Base-by-base conservation (phyloP, 2,113 vertebrate genomes). In the Hiodon alosoides region DNA sequence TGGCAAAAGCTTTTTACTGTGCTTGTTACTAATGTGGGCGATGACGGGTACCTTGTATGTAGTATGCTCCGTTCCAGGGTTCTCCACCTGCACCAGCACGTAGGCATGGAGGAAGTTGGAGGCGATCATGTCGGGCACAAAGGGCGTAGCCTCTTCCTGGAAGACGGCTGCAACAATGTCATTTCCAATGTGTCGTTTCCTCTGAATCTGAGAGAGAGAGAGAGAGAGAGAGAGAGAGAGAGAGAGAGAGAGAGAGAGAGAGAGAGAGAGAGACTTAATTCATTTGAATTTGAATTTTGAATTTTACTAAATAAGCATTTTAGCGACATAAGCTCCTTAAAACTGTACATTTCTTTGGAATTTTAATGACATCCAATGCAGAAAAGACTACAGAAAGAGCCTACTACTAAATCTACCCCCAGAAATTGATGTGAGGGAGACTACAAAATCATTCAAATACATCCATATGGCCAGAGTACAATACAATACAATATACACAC, bases 91-190 rank as follows among this genome's bases (percentile, higher is more conserved):
- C 78, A 98, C 95, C 0, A 98, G 89, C 0, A 98, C 88, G 80
- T 95, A 98, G 69, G 96, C 95, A 0, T 98, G 96, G 67, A 98
- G 87, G 84, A 98, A 98, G 86, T 98, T 98, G 79, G 96, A 98
- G 69, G 96, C 95, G 0, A 98, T 98, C 95, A 97, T 96, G 84
- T 98, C 95, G 0, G 96, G 94, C 71, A 98, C 95, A 51, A 98
- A 98, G 0, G 96, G 95, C 0, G 96, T 98, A 84, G 95, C 93
- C 81, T 95, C 93, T 69, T 98, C 96, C 89, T 98, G 96, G 80
- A 98, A 98, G 82, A 98, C 92, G 67, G 94, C 81, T 0, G 94
- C 94, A 82, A 98, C 96, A 0, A 98, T 98, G 86, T 98, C 96
- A 2, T 98, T 98, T 71, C 96, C 96, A 16, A 98, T 96, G 83